A percentile compares a stretch with the other conserved stretches of the same genome.
Evolutionary conservation across 2,113 vertebrate genomes (phyloP).

Genomic region (Solenodon paradoxus): DNA sequence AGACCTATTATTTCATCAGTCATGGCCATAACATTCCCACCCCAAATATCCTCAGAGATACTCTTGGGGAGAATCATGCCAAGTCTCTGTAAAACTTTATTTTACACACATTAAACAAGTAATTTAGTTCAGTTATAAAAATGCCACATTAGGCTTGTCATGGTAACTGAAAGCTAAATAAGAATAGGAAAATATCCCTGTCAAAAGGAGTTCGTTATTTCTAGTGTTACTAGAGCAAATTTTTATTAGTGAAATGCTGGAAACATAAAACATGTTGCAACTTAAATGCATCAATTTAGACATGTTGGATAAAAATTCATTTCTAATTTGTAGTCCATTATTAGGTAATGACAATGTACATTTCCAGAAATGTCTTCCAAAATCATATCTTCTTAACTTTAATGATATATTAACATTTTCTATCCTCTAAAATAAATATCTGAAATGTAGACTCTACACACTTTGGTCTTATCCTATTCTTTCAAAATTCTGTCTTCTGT

Average conservation of each 20-base stretch:
- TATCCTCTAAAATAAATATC: not conserved
- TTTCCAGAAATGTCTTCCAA: not conserved
- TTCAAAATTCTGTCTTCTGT: not conserved
- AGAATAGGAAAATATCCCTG: slow-evolving; percentile 27
- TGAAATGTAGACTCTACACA: not conserved
- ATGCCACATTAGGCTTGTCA: not conserved
- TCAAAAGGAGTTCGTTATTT: slow-evolving; percentile 45
- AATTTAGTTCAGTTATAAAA: not conserved
- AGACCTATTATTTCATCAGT: not conserved
- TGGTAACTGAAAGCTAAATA: not conserved
- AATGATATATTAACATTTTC: not conserved
- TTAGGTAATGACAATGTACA: not conserved
- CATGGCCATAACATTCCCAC: not conserved
- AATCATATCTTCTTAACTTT: not conserved
- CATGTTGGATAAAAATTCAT: not conserved
- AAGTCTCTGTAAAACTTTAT: not conserved
- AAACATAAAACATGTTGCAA: not conserved
- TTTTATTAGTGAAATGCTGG: not conserved
- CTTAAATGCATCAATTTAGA: not conserved
- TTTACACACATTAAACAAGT: not conserved
- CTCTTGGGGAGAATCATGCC: too few species aligned
- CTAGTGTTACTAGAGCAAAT: not conserved
- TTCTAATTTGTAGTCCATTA: not conserved
- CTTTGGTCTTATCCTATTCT: not conserved
- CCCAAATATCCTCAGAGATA: not conserved